Evolutionary conservation across 2,888 invertebrate species (phyloP).

Genomic region (Ernsta delagoae): DNA sequence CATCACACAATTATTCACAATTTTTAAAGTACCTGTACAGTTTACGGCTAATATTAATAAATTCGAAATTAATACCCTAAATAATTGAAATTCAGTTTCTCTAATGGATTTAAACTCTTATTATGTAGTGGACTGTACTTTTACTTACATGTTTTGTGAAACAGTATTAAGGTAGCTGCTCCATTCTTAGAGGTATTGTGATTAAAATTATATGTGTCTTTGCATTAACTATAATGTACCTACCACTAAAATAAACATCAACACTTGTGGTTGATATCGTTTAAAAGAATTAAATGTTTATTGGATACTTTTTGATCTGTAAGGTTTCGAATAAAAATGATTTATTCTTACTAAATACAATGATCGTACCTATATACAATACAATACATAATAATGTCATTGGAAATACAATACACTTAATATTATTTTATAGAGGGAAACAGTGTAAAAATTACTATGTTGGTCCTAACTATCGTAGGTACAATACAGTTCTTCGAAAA

Average conservation of each 20-base stretch:
- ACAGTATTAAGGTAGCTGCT: neutral
- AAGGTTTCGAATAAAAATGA: too few species aligned
- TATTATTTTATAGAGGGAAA: too few species aligned
- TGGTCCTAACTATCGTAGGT: neutral
- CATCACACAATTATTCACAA: constrained; percentile 82
- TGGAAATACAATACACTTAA: too few species aligned
- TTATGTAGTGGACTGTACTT: constrained; percentile 41
- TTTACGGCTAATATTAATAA: constrained; percentile 72
- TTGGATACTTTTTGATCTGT: too few species aligned
- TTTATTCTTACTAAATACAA: too few species aligned
- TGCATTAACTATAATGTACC: too few species aligned
- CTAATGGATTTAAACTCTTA: constrained; percentile 41
- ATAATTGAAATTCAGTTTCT: constrained; percentile 46
- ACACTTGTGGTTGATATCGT: neutral
- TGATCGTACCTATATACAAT: too few species aligned
- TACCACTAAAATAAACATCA: too few species aligned
- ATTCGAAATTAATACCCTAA: constrained; percentile 76
- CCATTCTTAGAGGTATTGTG: neutral
- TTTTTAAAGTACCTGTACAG: constrained; percentile 65
- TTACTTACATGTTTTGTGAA: neutral
- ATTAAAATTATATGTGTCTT: neutral
- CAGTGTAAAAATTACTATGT: too few species aligned
- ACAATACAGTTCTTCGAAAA: too few species aligned
- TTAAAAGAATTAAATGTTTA: neutral
- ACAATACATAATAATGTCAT: too few species aligned